phyloP scores from a whole-genome alignment of 1,140 invertebrate genomes.

The Aradophagus sp. region DNA sequence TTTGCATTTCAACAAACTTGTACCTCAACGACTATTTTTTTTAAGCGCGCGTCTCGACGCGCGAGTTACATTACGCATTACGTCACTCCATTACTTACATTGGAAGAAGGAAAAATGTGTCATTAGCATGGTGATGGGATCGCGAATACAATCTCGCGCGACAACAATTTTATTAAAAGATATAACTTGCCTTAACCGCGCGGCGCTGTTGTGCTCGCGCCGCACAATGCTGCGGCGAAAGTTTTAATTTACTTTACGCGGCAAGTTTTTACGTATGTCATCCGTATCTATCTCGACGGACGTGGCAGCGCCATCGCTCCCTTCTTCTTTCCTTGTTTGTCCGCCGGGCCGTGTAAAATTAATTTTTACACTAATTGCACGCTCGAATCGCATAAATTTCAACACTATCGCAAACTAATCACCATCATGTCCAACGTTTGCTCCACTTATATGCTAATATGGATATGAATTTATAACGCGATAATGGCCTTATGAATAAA shows the following conservation, averaged over 20 bases:
- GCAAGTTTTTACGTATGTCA: background rate
- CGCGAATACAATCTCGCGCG: constrained; percentile 12
- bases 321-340: background rate
- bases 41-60: constrained; percentile 2
- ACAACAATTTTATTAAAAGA: constrained; percentile 17
- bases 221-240: background rate
- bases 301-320: background rate
- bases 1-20: constrained; percentile 31
- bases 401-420: constrained; percentile 29
- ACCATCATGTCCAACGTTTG: constrained; percentile 23
- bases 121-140: constrained; percentile 32
- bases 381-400: constrained; percentile 8
- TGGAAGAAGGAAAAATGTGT: constrained; percentile 13
- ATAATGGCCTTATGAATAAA: constrained; percentile 48
- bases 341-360: too few species aligned
- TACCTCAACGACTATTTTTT: constrained; percentile 11
- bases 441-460: constrained; percentile 33
- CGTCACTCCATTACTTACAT: constrained; percentile 17
- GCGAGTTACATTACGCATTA: constrained; percentile 12
- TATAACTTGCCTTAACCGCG: constrained; percentile 4
- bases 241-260: constrained; percentile 6
- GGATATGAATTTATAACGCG: constrained; percentile 34
- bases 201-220: background rate
- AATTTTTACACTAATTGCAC: constrained; percentile 5
- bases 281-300: too few species aligned